Conservation (phyloP, 2,797 vertebrate genomes). For the Channallabes apus region DNA sequence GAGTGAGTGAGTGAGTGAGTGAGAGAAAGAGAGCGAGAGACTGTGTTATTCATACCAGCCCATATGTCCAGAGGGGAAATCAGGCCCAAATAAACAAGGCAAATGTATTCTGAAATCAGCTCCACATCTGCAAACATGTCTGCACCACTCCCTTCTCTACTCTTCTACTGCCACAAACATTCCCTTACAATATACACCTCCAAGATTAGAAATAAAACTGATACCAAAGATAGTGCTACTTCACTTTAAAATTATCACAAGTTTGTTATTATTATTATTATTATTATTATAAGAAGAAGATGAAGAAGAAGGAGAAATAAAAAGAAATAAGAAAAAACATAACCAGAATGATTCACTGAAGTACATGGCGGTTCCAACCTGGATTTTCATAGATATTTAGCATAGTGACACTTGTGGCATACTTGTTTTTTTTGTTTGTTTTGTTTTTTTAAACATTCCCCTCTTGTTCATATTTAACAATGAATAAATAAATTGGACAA, state of each 20-base stretch:
- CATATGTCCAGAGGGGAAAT: slow-evolving; percentile 61
- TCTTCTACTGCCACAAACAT: not conserved
- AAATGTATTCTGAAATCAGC: slow-evolving; percentile 66
- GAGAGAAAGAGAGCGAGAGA: not conserved
- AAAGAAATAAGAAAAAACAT: too few species aligned
- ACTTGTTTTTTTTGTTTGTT: too few species aligned
- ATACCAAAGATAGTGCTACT: not conserved
- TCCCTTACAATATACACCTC: not conserved
- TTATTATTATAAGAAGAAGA: too few species aligned
- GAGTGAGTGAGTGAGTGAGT: not conserved
- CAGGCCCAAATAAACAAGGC: slow-evolving; percentile 67
- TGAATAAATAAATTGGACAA: not conserved
- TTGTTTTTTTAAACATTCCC: too few species aligned
- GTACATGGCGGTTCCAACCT: not conserved
- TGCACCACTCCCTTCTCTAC: slow-evolving; percentile 34
- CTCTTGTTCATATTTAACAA: not conserved
- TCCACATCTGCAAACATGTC: slow-evolving; percentile 62
- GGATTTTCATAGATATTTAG: not conserved
- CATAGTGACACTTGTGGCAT: not conserved
- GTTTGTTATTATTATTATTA: too few species aligned
- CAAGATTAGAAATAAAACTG: not conserved
- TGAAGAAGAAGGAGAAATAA: too few species aligned
- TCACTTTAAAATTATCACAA: not conserved
- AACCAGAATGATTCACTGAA: not conserved
- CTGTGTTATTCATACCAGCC: slow-evolving; percentile 65